Evolutionary conservation across 2,113 vertebrate genomes (phyloP), one percentile per base, ranked within the genome.

Genomic region (Dendrocopos noguchii): DNA sequence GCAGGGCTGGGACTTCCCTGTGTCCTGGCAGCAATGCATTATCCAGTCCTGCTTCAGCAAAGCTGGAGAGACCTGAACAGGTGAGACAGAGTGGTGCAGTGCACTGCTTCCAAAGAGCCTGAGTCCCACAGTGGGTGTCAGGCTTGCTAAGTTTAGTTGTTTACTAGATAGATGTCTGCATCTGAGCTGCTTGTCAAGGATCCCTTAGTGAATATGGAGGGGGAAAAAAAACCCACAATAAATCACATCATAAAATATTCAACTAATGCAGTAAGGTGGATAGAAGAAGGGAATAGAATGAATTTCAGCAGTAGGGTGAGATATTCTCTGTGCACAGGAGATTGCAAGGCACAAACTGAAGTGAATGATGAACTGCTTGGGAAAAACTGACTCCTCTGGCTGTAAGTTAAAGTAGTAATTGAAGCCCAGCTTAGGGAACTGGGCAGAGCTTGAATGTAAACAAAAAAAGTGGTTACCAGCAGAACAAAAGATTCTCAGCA

Each of bases 11-110:
- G 47, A 36, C 65, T 77, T 84, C 59, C 28, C 15, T 52, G 22
- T 65, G n/a, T 77, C 61, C 81, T 89, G 7, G 0, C n/a, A 64
- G 78, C 84, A 93, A 73, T 57, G 25, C 75, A 14, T 77, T 73
- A 39, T 88, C 70, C 55, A 88, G 55, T 87, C 67, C 74, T 75
- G 68, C 93, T 90, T 65, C 56, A 84, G 46, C 27, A 65, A 71
- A 73, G 15, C 39, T 42, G 17, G 66, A 88, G 63, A 75, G 63
- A 76, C 81, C 28, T 76, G 55, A 84, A 70, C 70, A 65, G 34
- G 59, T 81, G 78, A 90, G 86, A 79, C 66, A 84, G 80, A 57
- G 34, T 50, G 66, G 61, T 76, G 50, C 24, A 46, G 39, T 44
- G 36, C 16, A 2, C 13, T 65, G 2, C 27, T 86, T 95, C 27